These are phyloP conservation scores for Sinocyclocheilus rhinocerous DNA, from an alignment of 2,113 vertebrate genomes.

Conservation along the genomic window DNA sequence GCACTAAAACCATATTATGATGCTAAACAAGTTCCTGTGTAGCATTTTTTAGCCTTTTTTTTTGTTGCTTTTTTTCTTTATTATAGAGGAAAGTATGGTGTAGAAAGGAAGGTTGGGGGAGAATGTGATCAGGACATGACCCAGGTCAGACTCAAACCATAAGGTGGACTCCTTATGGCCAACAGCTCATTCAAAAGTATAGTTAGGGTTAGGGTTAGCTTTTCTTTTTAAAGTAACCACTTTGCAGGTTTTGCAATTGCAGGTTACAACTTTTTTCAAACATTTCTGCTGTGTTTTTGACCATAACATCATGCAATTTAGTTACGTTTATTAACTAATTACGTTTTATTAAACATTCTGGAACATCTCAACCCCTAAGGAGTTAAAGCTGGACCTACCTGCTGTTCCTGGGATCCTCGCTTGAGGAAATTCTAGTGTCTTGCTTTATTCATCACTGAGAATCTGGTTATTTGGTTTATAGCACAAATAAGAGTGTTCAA, in stretches of 20 bases:
- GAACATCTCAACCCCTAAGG: not conserved
- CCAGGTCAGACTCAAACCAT: too few species aligned
- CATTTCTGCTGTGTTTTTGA: not conserved
- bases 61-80: not conserved
- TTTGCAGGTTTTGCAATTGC: too few species aligned
- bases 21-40: not conserved
- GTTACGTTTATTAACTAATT: not conserved
- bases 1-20: slow-evolving; percentile 9
- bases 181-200: too few species aligned
- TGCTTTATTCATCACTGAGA: not conserved
- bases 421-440: not conserved
- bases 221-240: too few species aligned
- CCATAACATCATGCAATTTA: not conserved
- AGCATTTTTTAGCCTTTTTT: not conserved
- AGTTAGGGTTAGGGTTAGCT: too few species aligned
- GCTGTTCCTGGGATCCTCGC: not conserved
- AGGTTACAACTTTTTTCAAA: too few species aligned
- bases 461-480: not conserved
- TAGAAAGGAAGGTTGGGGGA: too few species aligned
- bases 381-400: not conserved
- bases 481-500: not conserved
- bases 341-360: not conserved
- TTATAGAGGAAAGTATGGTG: not conserved
- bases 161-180: too few species aligned
- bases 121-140: too few species aligned